These are phyloP conservation scores for Callionymus lyra DNA, from an alignment of 2,113 vertebrate species.

Conservation along the genomic window DNA sequence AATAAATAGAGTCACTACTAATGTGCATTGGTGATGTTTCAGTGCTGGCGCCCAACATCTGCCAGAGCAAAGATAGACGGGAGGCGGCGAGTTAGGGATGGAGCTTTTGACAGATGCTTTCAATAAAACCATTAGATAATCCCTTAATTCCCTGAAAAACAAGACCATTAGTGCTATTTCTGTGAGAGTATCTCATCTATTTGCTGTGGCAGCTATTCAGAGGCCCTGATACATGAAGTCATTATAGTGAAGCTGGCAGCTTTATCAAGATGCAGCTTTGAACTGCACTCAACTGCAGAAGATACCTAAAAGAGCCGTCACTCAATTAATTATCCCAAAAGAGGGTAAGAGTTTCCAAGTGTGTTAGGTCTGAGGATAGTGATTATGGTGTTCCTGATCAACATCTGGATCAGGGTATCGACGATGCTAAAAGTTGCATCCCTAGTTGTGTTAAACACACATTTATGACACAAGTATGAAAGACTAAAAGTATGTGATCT, in stretches of 20 bases:
- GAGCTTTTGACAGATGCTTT: conserved; percentile 61
- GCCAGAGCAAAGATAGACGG: conserved; percentile 14
- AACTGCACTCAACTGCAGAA: conserved; percentile 9
- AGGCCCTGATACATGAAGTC: conserved; percentile 24
- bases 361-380: too few relatives aligned
- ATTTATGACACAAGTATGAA: too few relatives aligned
- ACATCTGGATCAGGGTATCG: too few relatives aligned
- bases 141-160: conserved; percentile 56
- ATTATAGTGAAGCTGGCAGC: conserved; percentile 41
- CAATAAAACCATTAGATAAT: conserved; percentile 59
- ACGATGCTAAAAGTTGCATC: too few relatives aligned
- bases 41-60: conserved; percentile 28
- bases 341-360: too few relatives aligned
- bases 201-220: conserved; percentile 45
- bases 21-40: conserved; percentile 3
- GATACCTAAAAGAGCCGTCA: conserved; percentile 15
- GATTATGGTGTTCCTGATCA: too few relatives aligned
- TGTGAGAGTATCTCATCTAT: conserved; percentile 43
- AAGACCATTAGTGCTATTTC: conserved; percentile 55
- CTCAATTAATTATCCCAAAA: too few relatives aligned
- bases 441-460: too few relatives aligned
- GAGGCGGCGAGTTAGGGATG: conserved; percentile 16
- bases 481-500: too few relatives aligned
- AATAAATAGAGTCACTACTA: conserved; percentile 3
- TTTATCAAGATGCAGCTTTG: conserved; percentile 27